Percentiles rank a stretch among this genome's conserved stretches.
phyloP scores from a whole-genome alignment of 1,140 invertebrate genomes.

The Acyrthosiphon pisum region DNA sequence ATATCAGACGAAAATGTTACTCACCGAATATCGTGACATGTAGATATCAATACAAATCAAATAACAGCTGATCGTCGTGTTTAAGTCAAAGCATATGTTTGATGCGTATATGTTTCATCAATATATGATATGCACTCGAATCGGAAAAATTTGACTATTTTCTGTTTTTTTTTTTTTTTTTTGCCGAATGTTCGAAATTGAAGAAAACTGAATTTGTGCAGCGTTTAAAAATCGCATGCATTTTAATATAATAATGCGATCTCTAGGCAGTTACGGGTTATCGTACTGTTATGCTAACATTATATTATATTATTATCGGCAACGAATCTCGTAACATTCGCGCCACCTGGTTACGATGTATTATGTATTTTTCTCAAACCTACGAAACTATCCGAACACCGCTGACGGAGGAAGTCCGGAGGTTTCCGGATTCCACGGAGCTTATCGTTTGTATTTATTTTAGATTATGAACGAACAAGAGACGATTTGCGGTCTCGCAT shows the following conservation, averaged over 20 bases:
- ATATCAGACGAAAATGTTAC: not conserved
- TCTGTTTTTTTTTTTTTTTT: no score
- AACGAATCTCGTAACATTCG: not conserved
- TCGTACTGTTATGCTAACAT: not conserved
- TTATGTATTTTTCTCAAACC: not conserved
- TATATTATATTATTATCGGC: not conserved
- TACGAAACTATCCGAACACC: not conserved
- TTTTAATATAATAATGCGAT: not conserved
- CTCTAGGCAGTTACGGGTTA: not conserved
- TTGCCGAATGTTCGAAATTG: not conserved
- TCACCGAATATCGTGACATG: not conserved
- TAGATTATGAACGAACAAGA: not conserved
- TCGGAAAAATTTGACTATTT: no score
- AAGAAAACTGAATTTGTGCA: not conserved
- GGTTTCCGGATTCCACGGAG: not conserved
- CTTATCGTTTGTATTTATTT: slow-evolving; percentile 11
- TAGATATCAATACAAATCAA: not conserved
- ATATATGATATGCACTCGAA: not conserved
- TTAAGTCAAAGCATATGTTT: not conserved
- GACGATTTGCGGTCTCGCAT: not conserved
- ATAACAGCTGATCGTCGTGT: not conserved
- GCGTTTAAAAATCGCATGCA: not conserved
- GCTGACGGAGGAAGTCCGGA: not conserved
- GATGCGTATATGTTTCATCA: no score
- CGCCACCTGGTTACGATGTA: not conserved